Evolutionary conservation across 1,140 invertebrate genomes (phyloP).

Genomic region (Nomia melanderi): DNA sequence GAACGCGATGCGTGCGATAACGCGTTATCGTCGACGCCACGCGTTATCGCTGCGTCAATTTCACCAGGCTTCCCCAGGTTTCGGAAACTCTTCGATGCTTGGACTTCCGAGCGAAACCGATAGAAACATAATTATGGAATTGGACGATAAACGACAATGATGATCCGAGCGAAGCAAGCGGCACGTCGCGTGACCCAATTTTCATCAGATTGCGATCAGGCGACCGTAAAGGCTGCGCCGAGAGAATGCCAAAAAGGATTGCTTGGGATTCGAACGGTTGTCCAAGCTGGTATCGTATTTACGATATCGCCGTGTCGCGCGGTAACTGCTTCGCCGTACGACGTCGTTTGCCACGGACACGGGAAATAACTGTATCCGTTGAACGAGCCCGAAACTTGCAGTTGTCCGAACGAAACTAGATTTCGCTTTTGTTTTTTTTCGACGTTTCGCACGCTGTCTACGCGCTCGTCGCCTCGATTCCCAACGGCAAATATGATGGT

Average conservation of each 20-base stretch:
- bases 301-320: conserved; percentile 56
- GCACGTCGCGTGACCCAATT: conserved; percentile 56
- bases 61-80: too few relatives aligned
- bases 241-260: conserved; percentile 46
- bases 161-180: conserved; percentile 15
- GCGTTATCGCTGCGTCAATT: too few relatives aligned
- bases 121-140: background rate
- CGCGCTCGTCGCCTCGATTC: too few relatives aligned
- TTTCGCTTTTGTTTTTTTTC: background rate
- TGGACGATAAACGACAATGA: conserved; percentile 19
- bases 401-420: conserved; percentile 20
- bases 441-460: too few relatives aligned
- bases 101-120: background rate
- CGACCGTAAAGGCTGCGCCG: conserved; percentile 52
- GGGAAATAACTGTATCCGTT: conserved; percentile 50
- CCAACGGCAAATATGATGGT: too few relatives aligned
- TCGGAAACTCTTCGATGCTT: background rate
- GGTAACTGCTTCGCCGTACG: conserved; percentile 53
- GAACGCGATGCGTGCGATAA: background rate
- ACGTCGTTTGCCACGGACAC: conserved; percentile 30
- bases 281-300: conserved; percentile 63
- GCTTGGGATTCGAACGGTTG: conserved; percentile 56
- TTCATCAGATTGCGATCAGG: conserved; percentile 60
- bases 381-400: conserved; percentile 16
- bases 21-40: too few relatives aligned